Conservation (phyloP, 1,140 invertebrate genomes). For the Drosophila tristis region DNA sequence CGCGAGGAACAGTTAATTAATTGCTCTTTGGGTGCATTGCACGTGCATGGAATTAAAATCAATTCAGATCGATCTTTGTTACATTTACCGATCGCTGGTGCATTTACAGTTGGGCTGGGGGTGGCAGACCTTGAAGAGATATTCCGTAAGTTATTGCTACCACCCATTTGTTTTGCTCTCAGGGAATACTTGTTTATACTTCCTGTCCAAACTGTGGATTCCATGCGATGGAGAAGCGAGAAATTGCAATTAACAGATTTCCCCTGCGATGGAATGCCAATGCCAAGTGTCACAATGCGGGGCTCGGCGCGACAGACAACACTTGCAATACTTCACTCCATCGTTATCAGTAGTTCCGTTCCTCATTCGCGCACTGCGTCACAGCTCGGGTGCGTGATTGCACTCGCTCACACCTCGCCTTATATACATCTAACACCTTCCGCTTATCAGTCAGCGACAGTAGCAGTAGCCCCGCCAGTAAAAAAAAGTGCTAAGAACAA, state of each 20-base stretch:
- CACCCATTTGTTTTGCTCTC: not conserved
- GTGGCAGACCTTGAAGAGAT: conserved; percentile 7
- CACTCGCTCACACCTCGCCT: conserved; percentile 41
- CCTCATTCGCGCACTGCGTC: conserved; percentile 15
- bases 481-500: conserved; percentile 9
- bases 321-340: not conserved
- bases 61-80: conserved; percentile 55
- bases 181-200: conserved; percentile 5
- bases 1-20: conserved; percentile 8
- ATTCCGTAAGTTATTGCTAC: not conserved
- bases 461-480: not conserved
- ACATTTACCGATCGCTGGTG: conserved; percentile 24
- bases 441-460: conserved; percentile 45
- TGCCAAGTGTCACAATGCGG: conserved; percentile 24
- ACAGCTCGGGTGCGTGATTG: conserved; percentile 11
- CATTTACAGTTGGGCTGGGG: conserved; percentile 12
- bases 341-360: conserved; percentile 15
- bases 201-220: conserved; percentile 19
- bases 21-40: conserved; percentile 57
- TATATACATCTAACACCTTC: conserved; percentile 36
- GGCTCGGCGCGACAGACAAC: no score
- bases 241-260: conserved; percentile 48
- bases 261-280: conserved; percentile 34
- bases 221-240: conserved; percentile 6
- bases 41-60: conserved; percentile 69